Evolutionary conservation across 2,797 vertebrate species (phyloP).

Genomic region (Gephyroberyx darwinii): DNA sequence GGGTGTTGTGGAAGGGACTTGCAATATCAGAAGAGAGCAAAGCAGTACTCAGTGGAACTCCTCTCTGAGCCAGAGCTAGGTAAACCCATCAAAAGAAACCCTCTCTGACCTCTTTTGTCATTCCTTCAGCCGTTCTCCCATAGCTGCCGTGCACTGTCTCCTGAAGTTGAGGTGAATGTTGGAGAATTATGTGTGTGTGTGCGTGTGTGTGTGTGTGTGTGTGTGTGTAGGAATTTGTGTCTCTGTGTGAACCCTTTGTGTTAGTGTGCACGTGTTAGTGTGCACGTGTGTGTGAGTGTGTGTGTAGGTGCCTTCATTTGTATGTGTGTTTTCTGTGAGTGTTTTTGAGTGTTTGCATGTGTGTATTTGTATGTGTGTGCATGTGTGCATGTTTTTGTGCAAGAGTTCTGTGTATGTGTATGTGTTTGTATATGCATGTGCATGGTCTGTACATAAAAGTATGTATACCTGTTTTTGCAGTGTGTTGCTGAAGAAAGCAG

Average conservation of each 20-base stretch:
- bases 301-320: neutral
- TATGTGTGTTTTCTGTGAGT: conserved; percentile 4
- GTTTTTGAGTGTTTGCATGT: neutral
- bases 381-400: neutral
- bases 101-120: conserved; percentile 21
- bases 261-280: neutral
- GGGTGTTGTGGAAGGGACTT: neutral
- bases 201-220: neutral
- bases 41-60: neutral
- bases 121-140: neutral
- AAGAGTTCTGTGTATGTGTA: neutral
- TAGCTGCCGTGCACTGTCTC: neutral
- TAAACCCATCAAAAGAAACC: conserved; percentile 29
- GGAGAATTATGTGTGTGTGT: neutral
- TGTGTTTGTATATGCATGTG: neutral
- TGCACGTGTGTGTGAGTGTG: conserved; percentile 6
- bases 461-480: neutral
- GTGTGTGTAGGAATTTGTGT: neutral
- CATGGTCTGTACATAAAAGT: neutral
- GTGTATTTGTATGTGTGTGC: neutral
- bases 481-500: neutral
- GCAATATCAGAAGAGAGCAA: neutral
- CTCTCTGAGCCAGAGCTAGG: neutral
- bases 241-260: neutral
- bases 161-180: neutral